Evolutionary conservation across 2,888 invertebrate species (phyloP), one percentile per base, ranked within the genome.

Genomic region (Parnassius mnemosyne): DNA sequence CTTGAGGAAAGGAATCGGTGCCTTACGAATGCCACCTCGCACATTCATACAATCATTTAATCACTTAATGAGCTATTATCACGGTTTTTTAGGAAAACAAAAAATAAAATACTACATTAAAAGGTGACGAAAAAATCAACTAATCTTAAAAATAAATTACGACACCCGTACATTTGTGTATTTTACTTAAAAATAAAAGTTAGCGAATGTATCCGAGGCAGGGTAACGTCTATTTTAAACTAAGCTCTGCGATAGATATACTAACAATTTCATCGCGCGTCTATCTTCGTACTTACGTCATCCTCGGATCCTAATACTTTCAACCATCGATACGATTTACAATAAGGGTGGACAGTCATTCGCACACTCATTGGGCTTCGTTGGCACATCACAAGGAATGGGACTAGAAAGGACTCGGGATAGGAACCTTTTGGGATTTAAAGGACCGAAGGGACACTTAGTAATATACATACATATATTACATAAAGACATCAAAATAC

Each of bases 31-130:
- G 87, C 87, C 88, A 80, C 76, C 77, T 75, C 84, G 76, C 79
- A 76, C 85, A 82, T 82, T 74, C 85, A 79, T 79, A 70, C 84
- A 80, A 69, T 75, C 87, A 83, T 73, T 79, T 84, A 76, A 78
- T 76, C 79, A 85, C 89, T 87, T 91, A 89, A 81, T 80, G 78
- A 88, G 84, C 92, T 92, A 92, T 87, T 92, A 92, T 92, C 92
- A 92, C 92, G 86, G 89, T 89, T 89, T 83, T 79, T 87, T 81
- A 82, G 80, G 82, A 84, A 84, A 20, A 20, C 20, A 20, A 20
- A 20, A 87, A 75, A 56, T 51, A 80, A 80, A 83, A 82, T 80
- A 87, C 80, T 79, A 86, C 78, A 83, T 80, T 82, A 80, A 80
- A 82, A 85, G 83, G 84, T 80, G 80, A 80, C 83, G 82, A 84